Percentiles rank a stretch among this genome's conserved stretches.
phyloP scores from a whole-genome alignment of 2,888 invertebrate species.

The Epistrophe eligans region DNA sequence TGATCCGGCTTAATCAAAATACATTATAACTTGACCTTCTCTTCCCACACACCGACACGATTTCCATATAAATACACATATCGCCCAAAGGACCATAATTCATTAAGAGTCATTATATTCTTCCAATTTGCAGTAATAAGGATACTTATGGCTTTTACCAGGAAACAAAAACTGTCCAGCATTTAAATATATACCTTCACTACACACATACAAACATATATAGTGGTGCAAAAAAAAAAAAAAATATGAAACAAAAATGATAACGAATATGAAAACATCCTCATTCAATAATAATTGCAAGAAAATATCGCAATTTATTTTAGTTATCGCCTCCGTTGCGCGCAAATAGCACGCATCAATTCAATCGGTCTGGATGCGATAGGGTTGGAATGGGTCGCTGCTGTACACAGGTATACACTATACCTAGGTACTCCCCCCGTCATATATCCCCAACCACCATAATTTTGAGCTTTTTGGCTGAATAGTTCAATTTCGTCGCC shows the following conservation, averaged over 20 bases:
- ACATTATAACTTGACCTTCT: conserved; percentile 1
- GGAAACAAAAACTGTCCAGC: conserved; percentile 14
- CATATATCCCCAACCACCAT: not conserved
- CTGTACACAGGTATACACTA: not conserved
- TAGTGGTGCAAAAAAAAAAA: not conserved
- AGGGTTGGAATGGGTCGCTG: not conserved
- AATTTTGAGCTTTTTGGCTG: conserved; percentile 30
- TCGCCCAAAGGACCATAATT: conserved; percentile 41
- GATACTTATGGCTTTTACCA: conserved; percentile 65
- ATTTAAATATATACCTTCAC: not conserved
- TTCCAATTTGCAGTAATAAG: conserved; percentile 74
- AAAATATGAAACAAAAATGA: conserved; percentile 9
- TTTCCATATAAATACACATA: not conserved
- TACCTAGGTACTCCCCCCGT: not conserved
- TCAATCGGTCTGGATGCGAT: conserved; percentile 36
- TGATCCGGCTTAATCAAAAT: conserved; percentile 55
- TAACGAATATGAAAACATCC: conserved; percentile 27
- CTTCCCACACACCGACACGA: not conserved
- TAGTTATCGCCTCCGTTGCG: conserved; percentile 62
- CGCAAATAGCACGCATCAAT: conserved; percentile 66
- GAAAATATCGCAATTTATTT: conserved; percentile 72
- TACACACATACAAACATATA: too few species aligned
- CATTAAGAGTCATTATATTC: conserved; percentile 55
- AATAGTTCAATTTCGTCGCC: conserved; percentile 66
- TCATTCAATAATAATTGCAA: conserved; percentile 73